A percentile compares a stretch with the other conserved stretches of the same genome.
Evolutionary conservation across 2,888 invertebrate genomes (phyloP).

Genomic region (Hedya salicella): DNA sequence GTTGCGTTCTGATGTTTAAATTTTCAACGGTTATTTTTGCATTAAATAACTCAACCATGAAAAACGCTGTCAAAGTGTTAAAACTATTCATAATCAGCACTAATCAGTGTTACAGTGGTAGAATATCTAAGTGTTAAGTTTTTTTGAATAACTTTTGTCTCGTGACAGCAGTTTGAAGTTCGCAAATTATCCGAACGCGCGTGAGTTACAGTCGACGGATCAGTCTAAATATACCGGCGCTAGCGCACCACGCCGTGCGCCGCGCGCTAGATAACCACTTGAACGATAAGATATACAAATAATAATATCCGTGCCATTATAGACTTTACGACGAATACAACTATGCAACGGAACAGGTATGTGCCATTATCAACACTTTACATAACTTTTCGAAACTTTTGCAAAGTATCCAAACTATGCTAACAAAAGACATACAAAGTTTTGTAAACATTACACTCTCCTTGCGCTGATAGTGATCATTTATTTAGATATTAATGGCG

Average conservation of each 20-base stretch:
- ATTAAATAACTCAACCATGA: not conserved
- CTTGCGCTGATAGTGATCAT: constrained; percentile 60
- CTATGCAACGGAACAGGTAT: constrained; percentile 79
- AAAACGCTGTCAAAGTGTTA: not conserved
- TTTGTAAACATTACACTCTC: constrained; percentile 67
- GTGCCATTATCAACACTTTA: constrained; percentile 48
- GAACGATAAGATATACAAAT: constrained; percentile 76
- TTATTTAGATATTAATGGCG: constrained; percentile 44
- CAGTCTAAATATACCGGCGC: constrained; percentile 82
- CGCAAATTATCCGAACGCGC: constrained; percentile 63
- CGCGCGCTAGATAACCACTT: constrained; percentile 70
- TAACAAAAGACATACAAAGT: constrained; percentile 58
- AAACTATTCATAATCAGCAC: not conserved
- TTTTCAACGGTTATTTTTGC: constrained; percentile 26
- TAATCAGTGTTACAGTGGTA: not conserved
- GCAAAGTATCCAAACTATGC: constrained; percentile 56
- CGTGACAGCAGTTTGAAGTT: constrained; percentile 29
- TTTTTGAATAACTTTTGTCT: constrained; percentile 9
- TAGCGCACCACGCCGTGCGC: constrained; percentile 66
- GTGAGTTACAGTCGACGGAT: constrained; percentile 70
- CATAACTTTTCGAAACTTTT: constrained; percentile 59
- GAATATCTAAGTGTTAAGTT: not conserved
- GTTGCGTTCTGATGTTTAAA: constrained; percentile 26
- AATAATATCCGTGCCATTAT: constrained; percentile 64
- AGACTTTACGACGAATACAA: constrained; percentile 60